Evolutionary conservation across 2,797 vertebrate genomes (phyloP), one percentile per base, ranked within the genome.

Genomic region (Pseudocheirus occidentalis): DNA sequence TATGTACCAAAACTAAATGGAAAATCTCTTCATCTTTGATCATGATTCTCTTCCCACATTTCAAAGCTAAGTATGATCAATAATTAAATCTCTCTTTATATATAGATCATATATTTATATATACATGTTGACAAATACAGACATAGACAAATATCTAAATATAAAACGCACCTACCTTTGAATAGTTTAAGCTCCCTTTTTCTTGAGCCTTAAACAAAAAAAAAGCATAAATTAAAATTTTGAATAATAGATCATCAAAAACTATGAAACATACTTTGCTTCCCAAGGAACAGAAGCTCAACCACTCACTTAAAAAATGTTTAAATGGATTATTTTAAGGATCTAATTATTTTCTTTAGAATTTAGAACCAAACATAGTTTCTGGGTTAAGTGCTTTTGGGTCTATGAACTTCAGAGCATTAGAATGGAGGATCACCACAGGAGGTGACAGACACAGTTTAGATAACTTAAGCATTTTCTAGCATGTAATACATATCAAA

Each of bases 151-250:
- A 40, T 81, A 81, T n/a, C 34, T 28, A 53, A 31, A 6, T 31
- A 55, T 91, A 54, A 59, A 92, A 97, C 97, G 91, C 92, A 96
- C 99, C 98, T 98, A 99, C 99, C 99, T 99, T 99, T 56, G 99
- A 98, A 96, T 99, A 99, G 98, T 99, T 99, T 91, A 99, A 98
- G 97, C 99, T 99, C 97, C 99, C 99, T 96, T 98, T 98, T 92
- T 98, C 99, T 98, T 98, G 99, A 92, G 98, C 99, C 99, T 99
- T 98, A 94, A 98, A 95, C 53, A 98, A 59, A 98, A 98, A 58
- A 95, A 96, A 56, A 21, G 10, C 95, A 95, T 91, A 95, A 97
- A 94, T 95, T n/a, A 96, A 96, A 96, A 95, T 92, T 31, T 46
- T 81, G 73, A 91, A 24, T 55, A 95, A 34, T 94, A 93, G 93